phyloP scores from a whole-genome alignment of 1,140 invertebrate species.

The Periplaneta americana region DNA sequence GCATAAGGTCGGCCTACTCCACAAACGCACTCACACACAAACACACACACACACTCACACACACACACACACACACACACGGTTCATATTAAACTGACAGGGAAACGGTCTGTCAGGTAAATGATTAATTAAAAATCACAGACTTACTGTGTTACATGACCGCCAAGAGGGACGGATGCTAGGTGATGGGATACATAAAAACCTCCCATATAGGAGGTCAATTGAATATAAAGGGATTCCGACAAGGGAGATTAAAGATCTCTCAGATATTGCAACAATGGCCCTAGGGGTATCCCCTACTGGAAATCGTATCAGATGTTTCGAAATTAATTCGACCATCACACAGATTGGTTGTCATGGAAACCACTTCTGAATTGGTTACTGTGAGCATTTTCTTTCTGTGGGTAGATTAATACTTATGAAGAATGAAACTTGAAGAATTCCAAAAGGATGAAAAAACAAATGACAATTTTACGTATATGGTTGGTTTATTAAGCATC shows the following conservation, averaged over 20 bases:
- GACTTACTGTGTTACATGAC: not conserved
- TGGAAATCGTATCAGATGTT: not conserved
- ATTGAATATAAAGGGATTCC: not conserved
- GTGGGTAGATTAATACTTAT: too few relatives aligned
- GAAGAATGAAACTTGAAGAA: too few relatives aligned
- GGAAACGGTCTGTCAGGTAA: not conserved
- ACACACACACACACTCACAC: not conserved
- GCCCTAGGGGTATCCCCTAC: not conserved
- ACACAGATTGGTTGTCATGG: too few relatives aligned
- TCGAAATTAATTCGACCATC: not conserved
- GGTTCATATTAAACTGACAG: not conserved
- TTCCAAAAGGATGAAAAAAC: too few relatives aligned
- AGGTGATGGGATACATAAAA: not conserved
- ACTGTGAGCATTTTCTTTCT: too few relatives aligned
- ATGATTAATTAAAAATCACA: not conserved
- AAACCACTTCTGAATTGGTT: too few relatives aligned
- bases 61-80: not conserved
- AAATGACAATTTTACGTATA: too few relatives aligned
- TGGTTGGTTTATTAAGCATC: too few relatives aligned
- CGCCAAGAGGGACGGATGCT: not conserved
- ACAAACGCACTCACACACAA: not conserved
- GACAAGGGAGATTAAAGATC: too few relatives aligned
- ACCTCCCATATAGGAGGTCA: not conserved
- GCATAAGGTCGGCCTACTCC: not conserved
- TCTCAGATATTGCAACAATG: too few relatives aligned